phyloP scores from a whole-genome alignment of 2,113 vertebrate genomes.

The Cricetomys ansorgei region DNA sequence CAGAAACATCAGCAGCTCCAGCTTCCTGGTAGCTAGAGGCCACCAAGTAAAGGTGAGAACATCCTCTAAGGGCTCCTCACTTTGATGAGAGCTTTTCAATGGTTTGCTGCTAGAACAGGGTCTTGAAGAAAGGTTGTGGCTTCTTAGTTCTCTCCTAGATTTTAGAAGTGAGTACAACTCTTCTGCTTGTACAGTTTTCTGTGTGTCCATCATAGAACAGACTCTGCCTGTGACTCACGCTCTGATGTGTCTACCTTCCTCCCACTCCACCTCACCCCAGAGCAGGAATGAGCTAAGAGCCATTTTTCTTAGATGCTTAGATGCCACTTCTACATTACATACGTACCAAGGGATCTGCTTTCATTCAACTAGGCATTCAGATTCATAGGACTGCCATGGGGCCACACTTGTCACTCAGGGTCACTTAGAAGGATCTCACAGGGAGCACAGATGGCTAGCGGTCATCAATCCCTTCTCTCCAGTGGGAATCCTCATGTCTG shows the following conservation, averaged over 20 bases:
- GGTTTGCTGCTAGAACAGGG: not conserved
- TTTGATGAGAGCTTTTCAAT: not conserved
- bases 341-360: not conserved
- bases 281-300: not conserved
- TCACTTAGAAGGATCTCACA: not conserved
- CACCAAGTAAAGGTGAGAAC: constrained; percentile 91
- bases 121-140: not conserved
- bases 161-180: not conserved
- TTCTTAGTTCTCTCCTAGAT: not conserved
- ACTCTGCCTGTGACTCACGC: not conserved
- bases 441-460: not conserved
- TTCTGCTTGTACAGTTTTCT: not conserved
- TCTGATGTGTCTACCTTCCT: not conserved
- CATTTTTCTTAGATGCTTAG: not conserved
- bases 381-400: not conserved
- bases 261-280: too few species aligned
- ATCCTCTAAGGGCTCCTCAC: not conserved
- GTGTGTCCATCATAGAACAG: not conserved
- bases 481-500: not conserved
- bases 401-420: not conserved
- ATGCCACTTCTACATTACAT: not conserved
- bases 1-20: constrained; percentile 90
- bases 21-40: constrained; percentile 90
- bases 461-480: not conserved
- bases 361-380: not conserved